A percentile compares a stretch with the other conserved stretches of the same genome.
These are phyloP conservation scores for Nomada ferruginata DNA, from an alignment of 2,888 invertebrate genomes.

Conservation along the genomic window DNA sequence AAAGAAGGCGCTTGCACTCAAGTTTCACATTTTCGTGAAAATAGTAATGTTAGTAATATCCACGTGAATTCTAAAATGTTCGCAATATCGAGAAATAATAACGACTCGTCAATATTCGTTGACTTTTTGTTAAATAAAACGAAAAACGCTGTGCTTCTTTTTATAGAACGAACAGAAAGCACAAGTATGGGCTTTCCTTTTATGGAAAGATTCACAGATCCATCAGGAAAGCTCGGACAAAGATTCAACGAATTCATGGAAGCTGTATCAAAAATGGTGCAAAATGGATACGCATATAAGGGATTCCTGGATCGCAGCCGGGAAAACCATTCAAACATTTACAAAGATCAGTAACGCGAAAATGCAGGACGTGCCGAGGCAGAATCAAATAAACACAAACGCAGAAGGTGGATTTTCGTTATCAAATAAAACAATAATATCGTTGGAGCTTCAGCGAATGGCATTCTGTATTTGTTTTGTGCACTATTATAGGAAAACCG, in stretches of 20 bases:
- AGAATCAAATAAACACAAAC: constrained; percentile 67
- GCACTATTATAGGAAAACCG: constrained; percentile 73
- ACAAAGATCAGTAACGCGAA: constrained; percentile 89
- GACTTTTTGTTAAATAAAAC: constrained; percentile 51
- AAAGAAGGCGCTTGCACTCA: constrained; percentile 86
- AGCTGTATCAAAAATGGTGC: constrained; percentile 93
- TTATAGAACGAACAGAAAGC: constrained; percentile 90
- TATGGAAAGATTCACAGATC: constrained; percentile 90
- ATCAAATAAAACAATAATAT: not conserved
- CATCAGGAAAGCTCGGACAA: constrained; percentile 84
- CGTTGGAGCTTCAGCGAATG: not conserved
- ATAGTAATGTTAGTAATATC: constrained; percentile 86
- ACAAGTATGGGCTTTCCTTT: constrained; percentile 93
- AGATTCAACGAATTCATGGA: constrained; percentile 89
- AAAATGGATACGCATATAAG: constrained; percentile 90
- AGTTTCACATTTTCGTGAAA: constrained; percentile 87
- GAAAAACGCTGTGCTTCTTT: too few relatives aligned
- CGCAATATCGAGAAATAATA: not conserved
- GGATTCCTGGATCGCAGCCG: constrained; percentile 92
- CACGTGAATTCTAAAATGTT: not conserved
- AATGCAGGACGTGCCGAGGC: constrained; percentile 86
- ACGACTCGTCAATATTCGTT: not conserved
- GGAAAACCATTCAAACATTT: constrained; percentile 90
- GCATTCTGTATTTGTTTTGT: too few relatives aligned
- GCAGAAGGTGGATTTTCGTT: constrained; percentile 69